A percentile compares a stretch with the other conserved stretches of the same genome.
Conservation (phyloP, 2,113 vertebrate genomes). For the Machaerirhynchus nigripectus region DNA sequence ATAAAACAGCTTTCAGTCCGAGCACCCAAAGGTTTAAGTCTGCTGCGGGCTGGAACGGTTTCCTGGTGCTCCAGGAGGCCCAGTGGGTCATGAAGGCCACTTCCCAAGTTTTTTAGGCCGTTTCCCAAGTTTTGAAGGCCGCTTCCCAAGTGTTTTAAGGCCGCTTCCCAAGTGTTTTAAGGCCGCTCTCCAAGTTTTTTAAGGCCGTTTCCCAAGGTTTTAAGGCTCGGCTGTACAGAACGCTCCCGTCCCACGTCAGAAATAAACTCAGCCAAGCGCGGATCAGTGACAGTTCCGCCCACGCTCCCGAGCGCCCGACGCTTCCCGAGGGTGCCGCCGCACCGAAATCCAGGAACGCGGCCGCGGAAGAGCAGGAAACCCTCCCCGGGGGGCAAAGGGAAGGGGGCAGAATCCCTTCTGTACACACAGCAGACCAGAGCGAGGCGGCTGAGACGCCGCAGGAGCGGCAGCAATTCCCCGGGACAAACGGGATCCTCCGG, state of each 20-base stretch:
- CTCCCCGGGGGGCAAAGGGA: not conserved
- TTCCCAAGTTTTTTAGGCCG: not conserved
- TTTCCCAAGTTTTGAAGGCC: too few relatives aligned
- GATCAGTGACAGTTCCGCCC: not conserved
- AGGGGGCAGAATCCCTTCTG: not conserved
- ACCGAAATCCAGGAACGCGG: not conserved
- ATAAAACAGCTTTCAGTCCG: not conserved
- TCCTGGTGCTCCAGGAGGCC: not conserved
- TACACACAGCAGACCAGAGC: not conserved
- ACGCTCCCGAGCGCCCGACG: not conserved
- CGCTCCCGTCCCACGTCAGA: not conserved
- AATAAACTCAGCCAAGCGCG: not conserved
- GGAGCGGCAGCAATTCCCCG: not conserved
- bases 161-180: not conserved
- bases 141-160: not conserved
- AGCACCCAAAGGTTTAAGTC: not conserved
- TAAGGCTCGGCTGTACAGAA: not conserved
- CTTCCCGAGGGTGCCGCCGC: not conserved
- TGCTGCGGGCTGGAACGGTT: not conserved
- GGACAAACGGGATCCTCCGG: not conserved
- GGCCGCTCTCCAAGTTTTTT: not conserved
- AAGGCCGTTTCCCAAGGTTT: not conserved
- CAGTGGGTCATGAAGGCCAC: not conserved
- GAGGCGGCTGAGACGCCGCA: not conserved
- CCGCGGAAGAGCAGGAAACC: not conserved